A percentile compares a stretch with the other conserved stretches of the same genome.
Evolutionary conservation across 2,797 vertebrate species (phyloP).

Genomic region (Merluccius polli): DNA sequence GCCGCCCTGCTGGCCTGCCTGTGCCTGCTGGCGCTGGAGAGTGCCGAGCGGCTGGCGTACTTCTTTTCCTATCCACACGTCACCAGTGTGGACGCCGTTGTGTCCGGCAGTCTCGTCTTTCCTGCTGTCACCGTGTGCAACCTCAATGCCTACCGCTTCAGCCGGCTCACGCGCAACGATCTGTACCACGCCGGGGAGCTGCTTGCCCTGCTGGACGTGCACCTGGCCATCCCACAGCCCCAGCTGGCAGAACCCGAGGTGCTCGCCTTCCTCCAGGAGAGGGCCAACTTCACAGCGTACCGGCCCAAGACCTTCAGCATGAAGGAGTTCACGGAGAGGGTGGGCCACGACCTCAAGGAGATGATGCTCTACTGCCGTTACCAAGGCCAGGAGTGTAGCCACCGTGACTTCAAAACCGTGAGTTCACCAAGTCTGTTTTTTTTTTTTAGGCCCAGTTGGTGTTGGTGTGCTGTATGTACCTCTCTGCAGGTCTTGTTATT

Average conservation of each 20-base stretch:
- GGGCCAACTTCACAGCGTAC: conserved; percentile 91
- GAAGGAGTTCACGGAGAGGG: conserved; percentile 91
- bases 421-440: conserved; percentile 62
- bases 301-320: conserved; percentile 93
- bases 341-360: conserved; percentile 93
- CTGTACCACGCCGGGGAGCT: conserved; percentile 96
- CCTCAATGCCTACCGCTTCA: conserved; percentile 92
- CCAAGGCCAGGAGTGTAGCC: conserved; percentile 90
- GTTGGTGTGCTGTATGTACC: too few relatives aligned
- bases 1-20: conserved; percentile 85
- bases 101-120: conserved; percentile 89
- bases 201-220: conserved; percentile 89
- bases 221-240: conserved; percentile 86
- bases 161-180: conserved; percentile 89
- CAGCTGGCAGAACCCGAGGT: conserved; percentile 89
- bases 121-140: conserved; percentile 95
- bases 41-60: conserved; percentile 87
- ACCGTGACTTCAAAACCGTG: conserved; percentile 93
- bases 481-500: too few relatives aligned
- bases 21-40: conserved; percentile 88
- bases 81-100: conserved; percentile 91
- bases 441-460: not conserved
- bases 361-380: conserved; percentile 99
- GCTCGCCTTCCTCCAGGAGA: conserved; percentile 82
- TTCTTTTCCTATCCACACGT: conserved; percentile 97